Conservation (phyloP, 2,113 vertebrate genomes). For the Euleptes europaea region DNA sequence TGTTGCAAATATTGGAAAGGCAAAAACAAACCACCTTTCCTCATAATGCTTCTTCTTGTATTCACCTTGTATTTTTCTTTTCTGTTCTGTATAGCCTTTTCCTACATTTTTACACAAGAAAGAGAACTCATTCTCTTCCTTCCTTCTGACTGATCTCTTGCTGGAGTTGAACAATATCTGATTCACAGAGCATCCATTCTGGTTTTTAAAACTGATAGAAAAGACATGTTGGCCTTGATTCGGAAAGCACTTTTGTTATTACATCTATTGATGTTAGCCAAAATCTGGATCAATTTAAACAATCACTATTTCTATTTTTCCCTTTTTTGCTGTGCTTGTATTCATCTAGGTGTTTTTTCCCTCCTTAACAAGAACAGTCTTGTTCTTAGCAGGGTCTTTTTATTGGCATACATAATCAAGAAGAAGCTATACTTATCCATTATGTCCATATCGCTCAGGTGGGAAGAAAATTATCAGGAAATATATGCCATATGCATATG, state of each 20-base stretch:
- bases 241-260: background rate
- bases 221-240: background rate
- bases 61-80: background rate
- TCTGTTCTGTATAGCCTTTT: background rate
- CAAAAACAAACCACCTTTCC: background rate
- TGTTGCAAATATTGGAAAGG: background rate
- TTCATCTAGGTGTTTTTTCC: background rate
- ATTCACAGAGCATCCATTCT: background rate
- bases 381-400: background rate
- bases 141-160: background rate
- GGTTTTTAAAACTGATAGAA: background rate
- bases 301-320: background rate
- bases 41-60: background rate
- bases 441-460: background rate
- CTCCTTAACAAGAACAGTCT: background rate
- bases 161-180: background rate
- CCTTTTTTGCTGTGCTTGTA: background rate
- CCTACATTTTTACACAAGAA: slow-evolving; percentile 3
- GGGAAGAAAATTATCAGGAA: background rate
- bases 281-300: background rate
- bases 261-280: background rate
- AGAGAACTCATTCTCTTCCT: background rate
- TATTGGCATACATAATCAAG: background rate
- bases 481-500: background rate
- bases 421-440: background rate